Evolutionary conservation across 2,888 invertebrate species (phyloP).

Genomic region (Minunthozetes semirufus): DNA sequence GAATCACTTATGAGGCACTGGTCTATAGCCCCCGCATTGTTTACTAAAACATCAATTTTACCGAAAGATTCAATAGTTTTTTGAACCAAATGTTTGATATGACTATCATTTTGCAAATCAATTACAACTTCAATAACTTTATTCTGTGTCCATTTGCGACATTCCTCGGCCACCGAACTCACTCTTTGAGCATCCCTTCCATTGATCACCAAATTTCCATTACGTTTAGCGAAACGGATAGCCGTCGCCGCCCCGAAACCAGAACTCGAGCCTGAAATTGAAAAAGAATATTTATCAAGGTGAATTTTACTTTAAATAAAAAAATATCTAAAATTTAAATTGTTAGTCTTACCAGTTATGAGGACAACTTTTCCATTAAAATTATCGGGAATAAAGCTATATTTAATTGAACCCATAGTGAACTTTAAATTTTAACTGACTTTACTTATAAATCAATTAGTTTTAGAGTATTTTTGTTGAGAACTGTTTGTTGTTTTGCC

Average conservation of each 20-base stretch:
- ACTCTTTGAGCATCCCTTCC: background rate
- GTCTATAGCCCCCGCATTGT: background rate
- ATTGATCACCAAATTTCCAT: background rate
- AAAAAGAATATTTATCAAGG: no score
- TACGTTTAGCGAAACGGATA: conserved; percentile 1
- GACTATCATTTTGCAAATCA: conserved; percentile 8
- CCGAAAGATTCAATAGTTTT: background rate
- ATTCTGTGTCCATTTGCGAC: background rate
- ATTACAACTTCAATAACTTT: background rate
- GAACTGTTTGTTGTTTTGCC: no score
- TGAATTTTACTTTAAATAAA: no score
- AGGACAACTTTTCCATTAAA: no score
- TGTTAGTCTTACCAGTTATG: no score
- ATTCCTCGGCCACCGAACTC: background rate
- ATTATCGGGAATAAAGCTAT: no score
- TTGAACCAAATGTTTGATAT: background rate
- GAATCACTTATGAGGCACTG: background rate
- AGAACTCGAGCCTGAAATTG: conserved; percentile 9
- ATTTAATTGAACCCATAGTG: no score
- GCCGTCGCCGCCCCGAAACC: conserved; percentile 1
- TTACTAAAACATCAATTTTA: conserved; percentile 9
- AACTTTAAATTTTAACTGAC: no score
- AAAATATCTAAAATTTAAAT: no score
- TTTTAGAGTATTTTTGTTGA: no score
- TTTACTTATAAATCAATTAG: no score